Percentiles rank a stretch among this genome's conserved stretches.
phyloP scores from a whole-genome alignment of 2,888 invertebrate species.

The Pollenia griseotomentosa region DNA sequence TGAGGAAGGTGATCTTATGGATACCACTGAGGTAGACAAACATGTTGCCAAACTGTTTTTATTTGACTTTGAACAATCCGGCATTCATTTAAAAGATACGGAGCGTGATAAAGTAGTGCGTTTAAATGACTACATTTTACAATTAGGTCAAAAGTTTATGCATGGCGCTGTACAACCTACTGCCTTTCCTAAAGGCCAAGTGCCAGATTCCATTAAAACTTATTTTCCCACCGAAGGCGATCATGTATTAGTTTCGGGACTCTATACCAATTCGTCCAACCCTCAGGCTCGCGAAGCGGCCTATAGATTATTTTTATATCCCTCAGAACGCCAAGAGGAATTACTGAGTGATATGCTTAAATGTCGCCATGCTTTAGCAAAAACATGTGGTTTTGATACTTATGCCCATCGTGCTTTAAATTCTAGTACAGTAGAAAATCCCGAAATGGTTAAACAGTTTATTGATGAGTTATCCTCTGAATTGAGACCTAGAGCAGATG shows the following conservation, averaged over 20 bases:
- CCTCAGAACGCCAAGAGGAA: slow-evolving; percentile 90
- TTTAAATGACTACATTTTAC: slow-evolving; percentile 93
- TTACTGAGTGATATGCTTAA: slow-evolving; percentile 90
- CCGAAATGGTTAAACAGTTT: slow-evolving; percentile 92
- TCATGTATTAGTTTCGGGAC: slow-evolving; percentile 90
- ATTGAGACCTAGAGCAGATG: slow-evolving; percentile 88
- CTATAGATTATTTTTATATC: slow-evolving; percentile 93
- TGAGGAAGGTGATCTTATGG: slow-evolving; percentile 88
- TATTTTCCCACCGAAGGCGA: slow-evolving; percentile 89
- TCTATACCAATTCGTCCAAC: slow-evolving; percentile 93
- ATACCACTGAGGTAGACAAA: slow-evolving; percentile 90
- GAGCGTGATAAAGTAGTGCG: slow-evolving; percentile 91
- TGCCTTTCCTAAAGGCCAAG: slow-evolving; percentile 86
- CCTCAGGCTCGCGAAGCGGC: slow-evolving; percentile 93
- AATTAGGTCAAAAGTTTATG: slow-evolving; percentile 93
- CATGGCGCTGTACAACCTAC: slow-evolving; percentile 89
- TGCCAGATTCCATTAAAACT: slow-evolving; percentile 90
- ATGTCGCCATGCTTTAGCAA: slow-evolving; percentile 91
- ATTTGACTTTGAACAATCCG: slow-evolving; percentile 98
- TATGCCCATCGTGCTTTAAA: slow-evolving; percentile 95
- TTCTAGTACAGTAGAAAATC: slow-evolving; percentile 93
- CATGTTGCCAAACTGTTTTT: slow-evolving; percentile 95
- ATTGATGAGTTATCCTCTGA: slow-evolving; percentile 90
- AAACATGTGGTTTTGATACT: slow-evolving; percentile 94
- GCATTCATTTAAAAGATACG: slow-evolving; percentile 94